Percentiles rank a stretch among this genome's conserved stretches.
Conservation (phyloP, 2,113 vertebrate genomes). For the Cololabis saira region DNA sequence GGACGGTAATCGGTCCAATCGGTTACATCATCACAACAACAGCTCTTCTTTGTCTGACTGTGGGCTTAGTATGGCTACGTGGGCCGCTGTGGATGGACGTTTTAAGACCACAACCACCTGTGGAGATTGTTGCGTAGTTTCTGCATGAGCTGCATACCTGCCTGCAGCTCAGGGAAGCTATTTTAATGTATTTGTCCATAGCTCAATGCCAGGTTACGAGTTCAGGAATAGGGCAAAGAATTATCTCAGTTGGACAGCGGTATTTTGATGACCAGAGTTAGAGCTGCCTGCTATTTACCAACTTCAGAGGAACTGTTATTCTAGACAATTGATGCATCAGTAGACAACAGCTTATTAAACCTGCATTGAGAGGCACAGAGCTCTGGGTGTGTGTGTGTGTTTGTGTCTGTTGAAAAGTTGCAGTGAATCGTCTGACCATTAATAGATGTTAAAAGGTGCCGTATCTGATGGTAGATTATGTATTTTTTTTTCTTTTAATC, state of each 20-base stretch:
- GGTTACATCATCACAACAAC: background rate
- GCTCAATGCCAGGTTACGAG: slow-evolving; percentile 46
- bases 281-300: background rate
- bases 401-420: too few relatives aligned
- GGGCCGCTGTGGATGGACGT: slow-evolving; percentile 31
- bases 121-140: slow-evolving; percentile 44
- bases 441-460: too few relatives aligned
- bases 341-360: background rate
- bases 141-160: slow-evolving; percentile 22
- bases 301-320: slow-evolving; percentile 13
- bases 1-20: background rate
- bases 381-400: background rate
- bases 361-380: background rate
- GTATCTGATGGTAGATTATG: too few relatives aligned
- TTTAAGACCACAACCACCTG: slow-evolving; percentile 15
- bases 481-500: too few relatives aligned
- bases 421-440: too few relatives aligned
- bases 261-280: slow-evolving; percentile 30
- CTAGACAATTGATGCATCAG: slow-evolving; percentile 2
- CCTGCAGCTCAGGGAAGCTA: slow-evolving; percentile 50
- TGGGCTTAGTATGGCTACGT: slow-evolving; percentile 6
- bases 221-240: slow-evolving; percentile 52
- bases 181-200: slow-evolving; percentile 37
- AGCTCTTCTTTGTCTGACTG: slow-evolving; percentile 26
- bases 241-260: slow-evolving; percentile 45